Evolutionary conservation across 2,888 invertebrate genomes (phyloP), one percentile per base, ranked within the genome.

Genomic region (Deilephila elpenor): DNA sequence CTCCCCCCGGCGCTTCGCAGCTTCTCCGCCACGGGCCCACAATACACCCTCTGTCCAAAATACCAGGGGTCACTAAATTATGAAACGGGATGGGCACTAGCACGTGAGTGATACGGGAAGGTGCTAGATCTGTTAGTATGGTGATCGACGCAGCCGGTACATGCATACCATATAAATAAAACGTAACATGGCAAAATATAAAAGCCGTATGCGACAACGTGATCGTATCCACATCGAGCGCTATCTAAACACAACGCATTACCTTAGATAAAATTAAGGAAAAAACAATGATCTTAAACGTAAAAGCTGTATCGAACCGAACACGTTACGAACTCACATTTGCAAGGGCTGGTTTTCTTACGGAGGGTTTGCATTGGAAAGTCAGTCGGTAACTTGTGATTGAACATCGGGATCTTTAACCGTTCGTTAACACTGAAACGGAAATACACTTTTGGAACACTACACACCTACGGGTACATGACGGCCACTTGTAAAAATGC

Each of bases 311-410:
- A 78, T 82, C 81, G 80, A 85, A 79, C 83, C 84, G 84, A 80
- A 83, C 84, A 87, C 83, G 84, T 80, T 80, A 80, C 82, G 83
- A 83, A 98, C 98, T 98, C 96, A 98, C 98, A 98, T 96, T 98
- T 98, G 95, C 97, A 97, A 91, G 98, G 98, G 95, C 98, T 98
- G 90, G 98, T 98, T 96, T 97, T 98, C 96, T 98, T 98, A 92
- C 98, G 96, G 93, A 98, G 96, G 88, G 98, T 98, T 97, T 98
- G 98, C 98, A 98, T 98, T 92, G 94, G 95, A 92, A 95, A 95
- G 89, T 95, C 95, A 87, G 93, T 91, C 82, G 95, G 93, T 90
- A 95, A 91, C 95, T 95, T 95, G 93, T 95, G 94, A 92, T 95
- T 95, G 90, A 95, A 95, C 95, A 95, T 95, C 92, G 87, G 91